Evolutionary conservation across 2,888 invertebrate genomes (phyloP).

Genomic region (Meandrusa payeni): DNA sequence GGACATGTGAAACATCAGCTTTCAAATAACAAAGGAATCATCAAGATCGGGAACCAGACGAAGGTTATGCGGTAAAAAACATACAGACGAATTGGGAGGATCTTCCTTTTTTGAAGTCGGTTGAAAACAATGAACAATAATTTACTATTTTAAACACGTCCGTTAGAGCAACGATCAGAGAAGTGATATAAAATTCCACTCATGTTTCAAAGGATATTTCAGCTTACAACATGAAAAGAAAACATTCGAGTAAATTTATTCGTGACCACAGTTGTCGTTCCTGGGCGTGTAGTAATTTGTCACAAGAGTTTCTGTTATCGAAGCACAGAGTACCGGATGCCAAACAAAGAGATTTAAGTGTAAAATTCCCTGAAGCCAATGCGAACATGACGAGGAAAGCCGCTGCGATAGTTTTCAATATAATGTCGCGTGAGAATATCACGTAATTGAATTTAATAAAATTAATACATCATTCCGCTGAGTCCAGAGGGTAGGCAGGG

Average conservation of each 20-base stretch:
- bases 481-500: too few species aligned
- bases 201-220: not conserved
- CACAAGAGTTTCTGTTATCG: slow-evolving; percentile 21
- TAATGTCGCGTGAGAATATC: not conserved
- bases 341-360: slow-evolving; percentile 24
- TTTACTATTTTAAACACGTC: not conserved
- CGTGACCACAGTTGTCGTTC: slow-evolving; percentile 18
- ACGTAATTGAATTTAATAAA: too few species aligned
- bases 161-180: not conserved
- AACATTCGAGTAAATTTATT: slow-evolving; percentile 19
- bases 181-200: not conserved
- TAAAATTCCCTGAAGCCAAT: slow-evolving; percentile 7
- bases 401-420: slow-evolving; percentile 11
- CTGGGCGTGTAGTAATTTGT: slow-evolving; percentile 21
- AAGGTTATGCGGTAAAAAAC: too few species aligned
- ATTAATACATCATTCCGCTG: too few species aligned
- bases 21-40: too few species aligned
- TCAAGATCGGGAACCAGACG: too few species aligned
- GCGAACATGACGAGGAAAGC: slow-evolving; percentile 1
- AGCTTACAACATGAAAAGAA: slow-evolving; percentile 11
- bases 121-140: too few species aligned
- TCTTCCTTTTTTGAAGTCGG: too few species aligned
- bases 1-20: too few species aligned
- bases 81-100: too few species aligned
- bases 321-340: slow-evolving; percentile 15